These are phyloP conservation scores for Brenthis ino DNA, from an alignment of 2,888 invertebrate genomes.

Conservation along the genomic window DNA sequence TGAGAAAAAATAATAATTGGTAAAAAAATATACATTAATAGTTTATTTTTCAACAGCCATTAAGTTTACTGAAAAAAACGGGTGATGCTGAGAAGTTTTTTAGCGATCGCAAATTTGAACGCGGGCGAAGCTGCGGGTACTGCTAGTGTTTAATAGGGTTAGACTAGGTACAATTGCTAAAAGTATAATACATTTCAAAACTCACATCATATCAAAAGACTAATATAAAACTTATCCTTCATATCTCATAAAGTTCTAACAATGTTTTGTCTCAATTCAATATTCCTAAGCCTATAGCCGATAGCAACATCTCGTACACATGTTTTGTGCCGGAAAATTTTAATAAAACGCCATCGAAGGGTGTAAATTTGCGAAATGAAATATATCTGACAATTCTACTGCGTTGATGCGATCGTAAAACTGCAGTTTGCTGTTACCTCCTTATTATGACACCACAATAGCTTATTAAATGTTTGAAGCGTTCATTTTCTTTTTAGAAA, in stretches of 20 bases:
- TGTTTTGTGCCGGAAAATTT: slow-evolving; percentile 54
- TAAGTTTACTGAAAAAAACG: too few species aligned
- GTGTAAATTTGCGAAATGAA: slow-evolving; percentile 51
- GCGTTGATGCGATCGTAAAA: slow-evolving; percentile 44
- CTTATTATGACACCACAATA: slow-evolving; percentile 24
- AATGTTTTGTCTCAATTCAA: not conserved
- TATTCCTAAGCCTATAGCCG: not conserved
- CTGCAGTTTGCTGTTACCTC: slow-evolving; percentile 26
- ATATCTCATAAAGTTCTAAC: not conserved
- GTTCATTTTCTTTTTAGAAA: slow-evolving; percentile 2
- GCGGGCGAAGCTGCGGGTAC: too few species aligned
- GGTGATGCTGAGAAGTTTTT: too few species aligned
- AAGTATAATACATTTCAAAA: not conserved
- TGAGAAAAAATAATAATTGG: too few species aligned
- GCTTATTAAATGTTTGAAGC: not conserved
- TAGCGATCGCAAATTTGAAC: too few species aligned
- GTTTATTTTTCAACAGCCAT: too few species aligned
- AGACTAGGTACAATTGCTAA: not conserved
- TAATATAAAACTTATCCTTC: not conserved
- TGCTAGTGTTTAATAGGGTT: too few species aligned
- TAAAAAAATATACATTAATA: too few species aligned
- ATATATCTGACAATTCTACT: slow-evolving; percentile 54
- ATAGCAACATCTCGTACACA: slow-evolving; percentile 47
- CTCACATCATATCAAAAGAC: not conserved
- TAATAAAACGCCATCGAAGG: slow-evolving; percentile 58